Percentiles rank a stretch among this genome's conserved stretches.
Evolutionary conservation across 2,113 vertebrate species (phyloP).

Genomic region (Tricholaema leucomelas): DNA sequence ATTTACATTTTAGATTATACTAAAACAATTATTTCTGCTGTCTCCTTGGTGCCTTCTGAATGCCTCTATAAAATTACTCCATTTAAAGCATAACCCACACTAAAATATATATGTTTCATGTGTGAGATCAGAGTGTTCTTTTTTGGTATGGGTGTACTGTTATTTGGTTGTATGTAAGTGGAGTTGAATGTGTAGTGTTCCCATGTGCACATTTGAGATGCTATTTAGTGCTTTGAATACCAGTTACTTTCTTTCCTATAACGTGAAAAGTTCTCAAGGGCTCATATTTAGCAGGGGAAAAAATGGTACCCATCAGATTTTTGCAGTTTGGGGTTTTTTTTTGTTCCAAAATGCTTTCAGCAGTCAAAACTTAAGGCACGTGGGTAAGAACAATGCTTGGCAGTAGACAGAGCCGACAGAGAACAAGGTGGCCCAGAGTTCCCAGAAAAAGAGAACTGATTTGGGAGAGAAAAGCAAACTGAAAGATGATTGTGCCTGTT

Average conservation of each 20-base stretch:
- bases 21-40: conserved; percentile 69
- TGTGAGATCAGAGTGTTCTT: not conserved
- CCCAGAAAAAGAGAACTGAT: not conserved
- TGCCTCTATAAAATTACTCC: conserved; percentile 34
- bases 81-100: not conserved
- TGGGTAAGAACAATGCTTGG: not conserved
- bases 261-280: not conserved
- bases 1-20: conserved; percentile 68
- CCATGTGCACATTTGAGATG: not conserved
- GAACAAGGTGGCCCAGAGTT: not conserved
- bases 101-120: not conserved
- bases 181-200: not conserved
- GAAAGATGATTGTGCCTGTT: not conserved
- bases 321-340: not conserved
- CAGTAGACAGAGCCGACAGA: not conserved
- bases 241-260: not conserved
- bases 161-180: not conserved
- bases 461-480: not conserved
- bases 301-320: not conserved
- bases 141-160: not conserved
- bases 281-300: not conserved
- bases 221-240: not conserved
- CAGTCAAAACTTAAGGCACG: not conserved
- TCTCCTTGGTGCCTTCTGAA: conserved; percentile 29
- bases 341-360: not conserved